Conservation (phyloP, 2,113 vertebrate species). For the Phaetusa simplex region DNA sequence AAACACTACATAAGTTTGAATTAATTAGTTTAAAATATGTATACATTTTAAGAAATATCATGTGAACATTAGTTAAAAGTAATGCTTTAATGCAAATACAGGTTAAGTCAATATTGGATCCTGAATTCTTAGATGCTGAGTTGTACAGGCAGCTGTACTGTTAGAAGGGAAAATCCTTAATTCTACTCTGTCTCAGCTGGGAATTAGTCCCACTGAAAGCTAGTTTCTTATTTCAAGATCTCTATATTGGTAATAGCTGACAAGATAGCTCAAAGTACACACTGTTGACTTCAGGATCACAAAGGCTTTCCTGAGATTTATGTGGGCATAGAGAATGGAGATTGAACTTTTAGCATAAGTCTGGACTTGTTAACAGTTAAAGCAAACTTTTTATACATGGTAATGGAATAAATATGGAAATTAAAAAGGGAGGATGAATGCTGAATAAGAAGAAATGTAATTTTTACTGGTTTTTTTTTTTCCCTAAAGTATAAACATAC, state of each 20-base stretch:
- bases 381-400: not conserved
- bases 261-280: not conserved
- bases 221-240: not conserved
- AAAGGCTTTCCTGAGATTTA: not conserved
- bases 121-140: not conserved
- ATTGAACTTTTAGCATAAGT: not conserved
- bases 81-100: not conserved
- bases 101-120: not conserved
- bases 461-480: not conserved
- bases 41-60: not conserved
- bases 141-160: not conserved
- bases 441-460: not conserved
- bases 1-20: not conserved
- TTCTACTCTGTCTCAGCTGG: not conserved
- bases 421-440: not conserved
- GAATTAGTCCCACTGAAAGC: not conserved
- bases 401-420: slow-evolving; percentile 6
- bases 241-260: not conserved
- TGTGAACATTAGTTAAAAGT: not conserved
- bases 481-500: not conserved
- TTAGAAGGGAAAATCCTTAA: not conserved
- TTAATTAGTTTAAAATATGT: not conserved
- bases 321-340: not conserved
- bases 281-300: not conserved
- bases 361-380: not conserved